A percentile compares a stretch with the other conserved stretches of the same genome.
Evolutionary conservation across 2,113 vertebrate genomes (phyloP).

Genomic region (Mesembrinibis cayennensis): DNA sequence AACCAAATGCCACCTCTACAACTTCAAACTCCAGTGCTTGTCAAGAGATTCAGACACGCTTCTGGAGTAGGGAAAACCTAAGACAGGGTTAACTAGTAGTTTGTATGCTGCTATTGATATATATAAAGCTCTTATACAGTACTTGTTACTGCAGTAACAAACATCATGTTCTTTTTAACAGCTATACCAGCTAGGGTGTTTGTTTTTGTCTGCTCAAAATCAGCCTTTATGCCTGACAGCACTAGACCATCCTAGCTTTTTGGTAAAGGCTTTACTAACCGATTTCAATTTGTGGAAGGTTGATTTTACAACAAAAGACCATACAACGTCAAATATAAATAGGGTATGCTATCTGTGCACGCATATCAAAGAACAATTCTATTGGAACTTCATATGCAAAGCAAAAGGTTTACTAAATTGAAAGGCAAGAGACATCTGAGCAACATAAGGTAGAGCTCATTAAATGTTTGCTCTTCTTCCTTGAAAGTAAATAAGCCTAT

Average conservation of each 20-base stretch:
- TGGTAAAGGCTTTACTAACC: not conserved
- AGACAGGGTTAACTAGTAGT: not conserved
- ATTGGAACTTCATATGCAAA: not conserved
- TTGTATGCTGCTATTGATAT: not conserved
- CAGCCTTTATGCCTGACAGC: not conserved
- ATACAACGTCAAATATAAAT: not conserved
- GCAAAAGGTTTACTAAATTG: not conserved
- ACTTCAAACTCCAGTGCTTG: not conserved
- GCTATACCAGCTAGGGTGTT: not conserved
- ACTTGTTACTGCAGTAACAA: not conserved
- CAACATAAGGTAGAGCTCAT: not conserved
- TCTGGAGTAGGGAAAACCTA: not conserved
- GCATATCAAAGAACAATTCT: not conserved
- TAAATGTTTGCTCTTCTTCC: not conserved
- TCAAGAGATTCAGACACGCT: not conserved
- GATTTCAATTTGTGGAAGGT: not conserved
- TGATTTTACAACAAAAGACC: not conserved
- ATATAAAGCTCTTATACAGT: not conserved
- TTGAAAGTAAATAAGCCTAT: slow-evolving; percentile 12
- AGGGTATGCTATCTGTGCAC: not conserved
- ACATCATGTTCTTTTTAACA: not conserved
- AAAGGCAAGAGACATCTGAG: not conserved
- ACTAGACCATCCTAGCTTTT: not conserved
- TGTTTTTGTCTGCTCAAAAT: not conserved
- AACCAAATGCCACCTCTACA: not conserved